Evolutionary conservation across 2,113 vertebrate genomes (phyloP).

Genomic region (Pachypanchax playfairii): DNA sequence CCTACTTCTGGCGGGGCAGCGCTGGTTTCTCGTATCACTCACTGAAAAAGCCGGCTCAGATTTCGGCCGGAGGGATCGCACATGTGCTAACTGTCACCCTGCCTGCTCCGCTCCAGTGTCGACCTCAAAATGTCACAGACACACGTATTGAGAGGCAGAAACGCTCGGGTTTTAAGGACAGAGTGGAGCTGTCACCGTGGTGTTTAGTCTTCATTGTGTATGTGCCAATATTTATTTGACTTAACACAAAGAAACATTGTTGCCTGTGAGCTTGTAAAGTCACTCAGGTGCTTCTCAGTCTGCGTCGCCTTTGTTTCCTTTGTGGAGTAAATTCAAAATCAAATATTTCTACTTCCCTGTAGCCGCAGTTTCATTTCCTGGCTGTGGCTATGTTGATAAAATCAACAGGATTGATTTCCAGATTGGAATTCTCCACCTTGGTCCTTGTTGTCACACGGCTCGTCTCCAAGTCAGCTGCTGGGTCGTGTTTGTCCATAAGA

Average conservation of each 20-base stretch:
- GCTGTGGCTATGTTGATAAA: conserved; percentile 31
- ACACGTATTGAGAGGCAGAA: conserved; percentile 6
- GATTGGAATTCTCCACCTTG: conserved; percentile 35
- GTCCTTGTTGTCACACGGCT: conserved; percentile 13
- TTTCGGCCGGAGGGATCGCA: conserved; percentile 51
- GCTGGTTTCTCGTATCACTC: conserved; percentile 50
- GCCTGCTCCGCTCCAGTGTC: conserved; percentile 29
- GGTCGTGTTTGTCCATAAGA: conserved; percentile 67
- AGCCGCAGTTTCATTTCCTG: conserved; percentile 47
- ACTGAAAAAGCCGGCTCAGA: conserved; percentile 39
- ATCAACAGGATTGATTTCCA: conserved; percentile 47
- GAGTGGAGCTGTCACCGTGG: background rate
- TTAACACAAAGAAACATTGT: conserved; percentile 36
- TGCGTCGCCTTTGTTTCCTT: conserved; percentile 20
- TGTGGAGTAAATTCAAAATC: conserved; percentile 5
- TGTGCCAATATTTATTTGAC: conserved; percentile 35
- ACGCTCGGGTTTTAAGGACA: conserved; percentile 1
- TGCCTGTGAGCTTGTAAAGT: conserved; percentile 1
- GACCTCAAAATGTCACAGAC: conserved; percentile 49
- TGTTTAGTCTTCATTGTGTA: conserved; percentile 8
- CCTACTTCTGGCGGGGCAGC: conserved; percentile 9
- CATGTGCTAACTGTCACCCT: conserved; percentile 45
- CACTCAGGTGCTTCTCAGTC: background rate
- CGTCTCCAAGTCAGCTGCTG: conserved; percentile 60
- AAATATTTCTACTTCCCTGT: conserved; percentile 31